Base-by-base conservation (phyloP, 2,888 invertebrate species). In the Xestoiulus laeticollis region DNA sequence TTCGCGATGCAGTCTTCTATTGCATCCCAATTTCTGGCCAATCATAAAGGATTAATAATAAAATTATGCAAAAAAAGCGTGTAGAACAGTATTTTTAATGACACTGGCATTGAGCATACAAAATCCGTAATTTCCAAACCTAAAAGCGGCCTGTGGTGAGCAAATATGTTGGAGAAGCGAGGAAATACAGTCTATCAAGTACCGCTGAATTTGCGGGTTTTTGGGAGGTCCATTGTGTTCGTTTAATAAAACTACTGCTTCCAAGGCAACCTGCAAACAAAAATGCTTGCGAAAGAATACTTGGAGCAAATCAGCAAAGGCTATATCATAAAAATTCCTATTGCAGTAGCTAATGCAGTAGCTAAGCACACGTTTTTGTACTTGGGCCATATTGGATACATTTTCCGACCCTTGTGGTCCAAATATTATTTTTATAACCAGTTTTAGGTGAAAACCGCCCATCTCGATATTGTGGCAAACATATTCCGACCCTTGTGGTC, bases 391-490 rank as follows among this genome's bases (percentile, higher is more conserved):
- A n/a, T n/a, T n/a, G n/a, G n/a, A n/a, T n/a, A n/a, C n/a, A n/a
- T n/a, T n/a, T n/a, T n/a, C n/a, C n/a, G n/a, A n/a, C n/a, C n/a
- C n/a, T n/a, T n/a, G n/a, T n/a, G n/a, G n/a, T n/a, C n/a, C n/a
- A n/a, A n/a, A n/a, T n/a, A n/a, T n/a, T n/a, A n/a, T n/a, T 85
- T 85, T 85, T 85, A 3, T 26, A 2, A 53, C 86, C 59, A 14
- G 22, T 48, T 53, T 86, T 12, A 86, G 53, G n/a, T n/a, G 26
- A 30, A 8, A 86, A 1, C 14, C 22, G 1, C 86, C 86, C 1
- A 8, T 26, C 33, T 86, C 86, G 22, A 86, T 12, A 22, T 86
- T n/a, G 22, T 48, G 48, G 22, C 86, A 86, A 26, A n/a, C n/a
- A n/a, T n/a, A n/a, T n/a, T n/a, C n/a, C n/a, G n/a, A n/a, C n/a